Percentiles rank a stretch among this genome's conserved stretches.
These are phyloP conservation scores for Galeruca laticollis DNA, from an alignment of 2,888 invertebrate species.

Conservation along the genomic window DNA sequence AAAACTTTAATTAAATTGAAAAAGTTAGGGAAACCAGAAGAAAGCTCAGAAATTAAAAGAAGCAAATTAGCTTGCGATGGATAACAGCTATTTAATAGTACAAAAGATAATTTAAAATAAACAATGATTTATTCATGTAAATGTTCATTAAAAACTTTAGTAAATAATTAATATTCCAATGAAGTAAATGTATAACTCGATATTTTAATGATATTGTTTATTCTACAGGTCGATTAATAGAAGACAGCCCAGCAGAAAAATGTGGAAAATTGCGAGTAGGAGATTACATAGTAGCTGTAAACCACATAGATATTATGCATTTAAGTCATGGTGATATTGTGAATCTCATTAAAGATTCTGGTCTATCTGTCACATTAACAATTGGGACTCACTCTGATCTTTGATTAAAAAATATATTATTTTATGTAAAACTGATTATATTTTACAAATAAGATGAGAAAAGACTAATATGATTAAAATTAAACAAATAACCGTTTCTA, in stretches of 20 bases:
- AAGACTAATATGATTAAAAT: neutral
- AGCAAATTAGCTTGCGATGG: too few species aligned
- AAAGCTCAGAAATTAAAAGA: too few species aligned
- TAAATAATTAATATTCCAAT: too few species aligned
- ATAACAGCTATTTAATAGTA: too few species aligned
- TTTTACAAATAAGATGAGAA: neutral
- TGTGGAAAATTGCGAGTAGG: conserved; percentile 92
- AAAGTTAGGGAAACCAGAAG: too few species aligned
- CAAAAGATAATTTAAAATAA: too few species aligned
- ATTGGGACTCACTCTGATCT: conserved; percentile 76
- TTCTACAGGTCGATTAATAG: conserved; percentile 88
- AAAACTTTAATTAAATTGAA: too few species aligned
- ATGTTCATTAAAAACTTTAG: too few species aligned
- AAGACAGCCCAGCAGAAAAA: conserved; percentile 94
- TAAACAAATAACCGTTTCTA: neutral
- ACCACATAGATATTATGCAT: conserved; percentile 90
- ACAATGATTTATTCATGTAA: too few species aligned
- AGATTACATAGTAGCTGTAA: conserved; percentile 95
- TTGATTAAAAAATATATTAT: conserved; percentile 50
- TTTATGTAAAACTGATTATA: conserved; percentile 8
- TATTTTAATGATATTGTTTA: conserved; percentile 1
- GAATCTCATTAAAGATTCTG: conserved; percentile 96
- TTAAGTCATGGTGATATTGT: conserved; percentile 97
- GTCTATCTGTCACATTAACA: conserved; percentile 88
- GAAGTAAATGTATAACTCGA: neutral